Percentiles rank a stretch among this genome's conserved stretches.
phyloP scores from a whole-genome alignment of 2,113 vertebrate genomes.

The Brachypodius melanocephalos region DNA sequence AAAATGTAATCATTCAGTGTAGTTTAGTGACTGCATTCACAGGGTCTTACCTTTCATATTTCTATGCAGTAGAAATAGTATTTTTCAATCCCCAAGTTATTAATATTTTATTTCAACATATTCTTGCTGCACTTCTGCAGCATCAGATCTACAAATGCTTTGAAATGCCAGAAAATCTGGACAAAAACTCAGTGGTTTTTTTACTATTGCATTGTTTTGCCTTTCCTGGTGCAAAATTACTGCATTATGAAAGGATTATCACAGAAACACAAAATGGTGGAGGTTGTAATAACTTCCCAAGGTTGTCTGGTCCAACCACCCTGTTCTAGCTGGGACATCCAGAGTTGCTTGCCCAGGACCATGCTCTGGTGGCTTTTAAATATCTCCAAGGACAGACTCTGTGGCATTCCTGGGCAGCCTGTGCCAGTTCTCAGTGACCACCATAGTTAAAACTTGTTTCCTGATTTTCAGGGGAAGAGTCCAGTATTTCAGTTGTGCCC shows the following conservation, averaged over 20 bases:
- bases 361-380: neutral
- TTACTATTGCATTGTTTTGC: neutral
- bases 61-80: neutral
- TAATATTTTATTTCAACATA: neutral
- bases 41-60: neutral
- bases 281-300: neutral
- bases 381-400: neutral
- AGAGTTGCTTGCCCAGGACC: neutral
- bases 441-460: neutral
- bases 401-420: neutral
- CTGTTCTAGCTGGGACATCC: neutral
- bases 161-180: neutral
- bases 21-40: neutral
- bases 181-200: neutral
- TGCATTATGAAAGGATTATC: neutral
- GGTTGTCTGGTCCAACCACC: neutral
- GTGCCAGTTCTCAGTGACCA: neutral
- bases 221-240: neutral
- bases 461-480: neutral
- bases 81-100: neutral
- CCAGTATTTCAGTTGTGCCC: neutral
- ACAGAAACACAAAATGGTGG: neutral
- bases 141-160: neutral
- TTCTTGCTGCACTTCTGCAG: neutral
- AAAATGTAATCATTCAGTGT: neutral